These are phyloP conservation scores for Cylas formicarius DNA, from an alignment of 1,140 invertebrate species.

Conservation along the genomic window DNA sequence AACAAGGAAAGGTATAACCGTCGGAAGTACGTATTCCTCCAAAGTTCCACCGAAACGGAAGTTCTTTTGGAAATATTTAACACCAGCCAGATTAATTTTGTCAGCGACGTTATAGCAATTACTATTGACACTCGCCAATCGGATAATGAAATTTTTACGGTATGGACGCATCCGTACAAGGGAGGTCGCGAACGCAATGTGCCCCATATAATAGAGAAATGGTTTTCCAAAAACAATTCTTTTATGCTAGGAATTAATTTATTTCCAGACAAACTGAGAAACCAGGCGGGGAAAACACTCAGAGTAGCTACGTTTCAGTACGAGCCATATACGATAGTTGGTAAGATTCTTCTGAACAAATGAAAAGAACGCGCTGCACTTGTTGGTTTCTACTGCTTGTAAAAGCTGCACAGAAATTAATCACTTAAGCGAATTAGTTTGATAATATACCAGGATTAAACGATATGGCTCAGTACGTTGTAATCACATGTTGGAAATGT, in stretches of 20 bases:
- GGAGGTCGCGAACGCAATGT: slow-evolving; percentile 16
- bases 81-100: slow-evolving; percentile 18
- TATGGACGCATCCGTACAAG: slow-evolving; percentile 31
- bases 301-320: slow-evolving; percentile 29
- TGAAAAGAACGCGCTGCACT: too few species aligned
- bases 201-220: slow-evolving; percentile 23
- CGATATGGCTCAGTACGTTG: too few species aligned
- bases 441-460: too few species aligned
- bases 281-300: slow-evolving; percentile 28
- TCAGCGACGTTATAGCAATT: slow-evolving; percentile 24
- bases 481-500: too few species aligned
- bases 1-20: slow-evolving; percentile 28
- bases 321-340: slow-evolving; percentile 30
- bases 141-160: slow-evolving; percentile 6
- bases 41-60: slow-evolving; percentile 4
- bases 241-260: slow-evolving; percentile 24
- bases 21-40: slow-evolving; percentile 27
- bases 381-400: slow-evolving; percentile 2
- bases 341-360: too few species aligned
- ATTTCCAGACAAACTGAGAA: slow-evolving; percentile 31
- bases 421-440: too few species aligned
- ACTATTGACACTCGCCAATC: neutral
- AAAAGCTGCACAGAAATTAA: neutral
- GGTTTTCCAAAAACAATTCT: slow-evolving; percentile 27
- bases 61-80: slow-evolving; percentile 22